phyloP scores from a whole-genome alignment of 2,113 vertebrate genomes.

The Etheostoma cragini region DNA sequence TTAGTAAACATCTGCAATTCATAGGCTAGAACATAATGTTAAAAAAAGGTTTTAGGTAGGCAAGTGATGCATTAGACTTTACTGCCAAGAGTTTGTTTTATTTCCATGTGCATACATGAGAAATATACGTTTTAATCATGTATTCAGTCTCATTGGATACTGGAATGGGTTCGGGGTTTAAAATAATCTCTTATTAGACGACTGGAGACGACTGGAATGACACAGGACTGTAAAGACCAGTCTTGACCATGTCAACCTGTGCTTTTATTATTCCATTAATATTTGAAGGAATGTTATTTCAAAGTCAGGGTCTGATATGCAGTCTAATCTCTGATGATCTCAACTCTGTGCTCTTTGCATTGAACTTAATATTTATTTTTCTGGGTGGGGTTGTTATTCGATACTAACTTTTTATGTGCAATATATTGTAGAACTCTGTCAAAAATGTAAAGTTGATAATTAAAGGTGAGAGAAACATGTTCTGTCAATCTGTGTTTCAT shows the following conservation, averaged over 20 bases:
- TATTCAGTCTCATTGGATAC: background rate
- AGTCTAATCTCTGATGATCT: background rate
- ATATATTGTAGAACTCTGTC: slow-evolving; percentile 29
- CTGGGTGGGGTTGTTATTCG: slow-evolving; percentile 17
- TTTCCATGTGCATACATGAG: no score
- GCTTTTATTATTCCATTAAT: background rate
- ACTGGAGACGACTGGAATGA: background rate
- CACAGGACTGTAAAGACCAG: background rate
- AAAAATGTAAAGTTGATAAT: slow-evolving; percentile 39
- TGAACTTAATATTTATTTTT: slow-evolving; percentile 38
- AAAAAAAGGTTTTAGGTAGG: background rate
- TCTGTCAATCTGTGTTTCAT: background rate
- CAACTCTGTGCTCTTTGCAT: background rate
- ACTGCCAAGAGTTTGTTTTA: background rate
- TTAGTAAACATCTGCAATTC: background rate
- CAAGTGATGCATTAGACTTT: background rate
- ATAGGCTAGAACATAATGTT: background rate
- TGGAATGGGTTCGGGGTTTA: background rate
- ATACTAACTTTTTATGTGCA: slow-evolving; percentile 41
- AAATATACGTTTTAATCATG: background rate
- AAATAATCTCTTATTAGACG: background rate
- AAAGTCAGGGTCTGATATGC: background rate
- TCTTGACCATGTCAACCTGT: background rate
- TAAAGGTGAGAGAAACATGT: slow-evolving; percentile 26
- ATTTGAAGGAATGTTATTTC: background rate